These are phyloP conservation scores for Parnassius mnemosyne DNA, from an alignment of 2,888 invertebrate genomes.

Conservation along the genomic window DNA sequence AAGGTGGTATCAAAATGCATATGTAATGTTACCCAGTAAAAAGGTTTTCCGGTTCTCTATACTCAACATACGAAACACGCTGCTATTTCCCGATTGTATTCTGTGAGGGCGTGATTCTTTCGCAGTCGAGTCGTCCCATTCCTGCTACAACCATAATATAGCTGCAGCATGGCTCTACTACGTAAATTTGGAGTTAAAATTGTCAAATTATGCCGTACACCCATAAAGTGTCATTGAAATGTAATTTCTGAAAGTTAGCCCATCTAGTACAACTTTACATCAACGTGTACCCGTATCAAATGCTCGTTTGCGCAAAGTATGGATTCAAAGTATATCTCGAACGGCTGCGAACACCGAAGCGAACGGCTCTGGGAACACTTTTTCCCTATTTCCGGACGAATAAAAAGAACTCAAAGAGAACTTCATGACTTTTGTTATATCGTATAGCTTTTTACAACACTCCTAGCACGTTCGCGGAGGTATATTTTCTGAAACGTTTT, in stretches of 20 bases:
- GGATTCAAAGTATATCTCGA: constrained; percentile 66
- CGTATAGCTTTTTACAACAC: constrained; percentile 55
- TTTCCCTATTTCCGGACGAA: constrained; percentile 72
- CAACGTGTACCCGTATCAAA: constrained; percentile 62
- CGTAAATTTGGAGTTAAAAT: too few species aligned
- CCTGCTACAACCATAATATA: too few species aligned
- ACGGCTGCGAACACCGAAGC: constrained; percentile 59
- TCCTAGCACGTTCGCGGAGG: constrained; percentile 33
- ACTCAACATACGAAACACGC: too few species aligned
- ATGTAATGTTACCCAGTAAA: too few species aligned
- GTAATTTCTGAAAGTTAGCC: constrained; percentile 21
- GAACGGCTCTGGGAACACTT: constrained; percentile 72
- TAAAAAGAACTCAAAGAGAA: constrained; percentile 69
- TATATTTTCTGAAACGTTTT: constrained; percentile 47
- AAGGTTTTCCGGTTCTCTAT: too few species aligned
- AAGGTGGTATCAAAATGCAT: too few species aligned
- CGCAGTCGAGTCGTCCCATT: too few species aligned
- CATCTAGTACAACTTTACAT: constrained; percentile 43
- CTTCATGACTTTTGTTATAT: constrained; percentile 74
- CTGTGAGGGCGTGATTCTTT: too few species aligned
- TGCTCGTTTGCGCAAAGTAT: constrained; percentile 75
- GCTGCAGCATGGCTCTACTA: too few species aligned
- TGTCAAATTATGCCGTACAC: too few species aligned
- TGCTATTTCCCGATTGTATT: too few species aligned
- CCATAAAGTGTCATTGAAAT: too few species aligned